Evolutionary conservation across 2,888 invertebrate species (phyloP).

Genomic region (Timema cristinae): DNA sequence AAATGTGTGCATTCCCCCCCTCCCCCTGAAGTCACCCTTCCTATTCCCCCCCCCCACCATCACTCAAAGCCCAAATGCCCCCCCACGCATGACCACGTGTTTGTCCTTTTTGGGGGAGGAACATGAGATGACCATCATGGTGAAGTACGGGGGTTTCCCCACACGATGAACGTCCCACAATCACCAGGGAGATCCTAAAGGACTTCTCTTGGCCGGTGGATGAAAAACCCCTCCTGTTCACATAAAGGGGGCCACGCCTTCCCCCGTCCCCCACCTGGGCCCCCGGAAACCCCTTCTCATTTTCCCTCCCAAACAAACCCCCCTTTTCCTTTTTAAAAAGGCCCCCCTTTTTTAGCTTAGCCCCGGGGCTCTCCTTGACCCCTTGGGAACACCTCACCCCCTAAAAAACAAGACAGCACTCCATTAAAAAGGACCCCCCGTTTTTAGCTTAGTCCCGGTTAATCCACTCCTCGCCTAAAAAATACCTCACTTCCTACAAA

Average conservation of each 20-base stretch:
- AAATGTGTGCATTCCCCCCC: not conserved
- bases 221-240: conserved; percentile 64
- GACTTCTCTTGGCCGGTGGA: conserved; percentile 77
- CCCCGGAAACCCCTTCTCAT: conserved; percentile 65
- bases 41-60: not conserved
- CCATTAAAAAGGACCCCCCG: too few relatives aligned
- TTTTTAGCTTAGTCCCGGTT: too few relatives aligned
- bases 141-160: conserved; percentile 85
- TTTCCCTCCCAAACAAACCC: too few relatives aligned
- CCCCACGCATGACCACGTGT: conserved; percentile 49
- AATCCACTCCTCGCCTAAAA: too few relatives aligned
- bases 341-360: conserved; percentile 46
- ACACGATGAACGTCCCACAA: conserved; percentile 74
- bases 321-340: too few relatives aligned
- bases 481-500: too few relatives aligned
- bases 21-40: not conserved
- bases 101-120: conserved; percentile 66
- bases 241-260: conserved; percentile 54
- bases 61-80: conserved; percentile 11
- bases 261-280: conserved; percentile 50
- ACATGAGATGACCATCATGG: conserved; percentile 77
- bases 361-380: too few relatives aligned
- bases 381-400: too few relatives aligned
- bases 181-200: conserved; percentile 72
- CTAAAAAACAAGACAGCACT: too few relatives aligned